These are phyloP conservation scores for Amblyopsis rosae DNA, from an alignment of 2,113 vertebrate species.

Conservation along the genomic window DNA sequence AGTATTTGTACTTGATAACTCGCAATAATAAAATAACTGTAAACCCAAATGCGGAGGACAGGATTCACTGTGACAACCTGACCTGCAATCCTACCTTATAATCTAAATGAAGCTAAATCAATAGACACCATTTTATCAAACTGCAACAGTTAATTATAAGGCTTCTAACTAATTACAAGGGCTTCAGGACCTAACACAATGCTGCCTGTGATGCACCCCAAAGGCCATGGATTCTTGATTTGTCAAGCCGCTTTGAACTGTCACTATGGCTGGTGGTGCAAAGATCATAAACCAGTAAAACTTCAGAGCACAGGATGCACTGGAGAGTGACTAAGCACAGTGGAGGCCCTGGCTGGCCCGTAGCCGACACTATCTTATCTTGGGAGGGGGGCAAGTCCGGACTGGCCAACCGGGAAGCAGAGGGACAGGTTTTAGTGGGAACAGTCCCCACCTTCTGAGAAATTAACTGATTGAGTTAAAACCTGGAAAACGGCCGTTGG, in stretches of 20 bases:
- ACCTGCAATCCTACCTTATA: background rate
- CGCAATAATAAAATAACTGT: constrained; percentile 10
- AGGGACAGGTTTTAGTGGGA: constrained; percentile 28
- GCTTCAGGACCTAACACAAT: constrained; percentile 30
- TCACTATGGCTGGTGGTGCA: constrained; percentile 63
- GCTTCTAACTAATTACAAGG: constrained; percentile 59
- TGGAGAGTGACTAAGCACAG: constrained; percentile 67
- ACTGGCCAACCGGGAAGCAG: constrained; percentile 42
- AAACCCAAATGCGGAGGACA: background rate
- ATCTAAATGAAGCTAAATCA: background rate
- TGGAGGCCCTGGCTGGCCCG: constrained; percentile 52
- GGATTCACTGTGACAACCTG: background rate
- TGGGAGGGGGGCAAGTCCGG: constrained; percentile 55
- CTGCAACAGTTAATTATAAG: constrained; percentile 8
- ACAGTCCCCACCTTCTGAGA: constrained; percentile 31
- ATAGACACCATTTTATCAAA: background rate
- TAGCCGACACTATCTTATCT: constrained; percentile 74
- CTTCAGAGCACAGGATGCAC: constrained; percentile 74
- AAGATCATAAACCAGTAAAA: constrained; percentile 77
- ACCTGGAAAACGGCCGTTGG: constrained; percentile 19
- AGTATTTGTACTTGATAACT: background rate
- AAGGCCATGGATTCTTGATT: constrained; percentile 67
- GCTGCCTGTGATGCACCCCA: constrained; percentile 51
- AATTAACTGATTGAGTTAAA: constrained; percentile 25
- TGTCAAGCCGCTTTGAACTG: constrained; percentile 75